phyloP scores from a whole-genome alignment of 2,888 invertebrate genomes.

The Lasioglossum lativentre region DNA sequence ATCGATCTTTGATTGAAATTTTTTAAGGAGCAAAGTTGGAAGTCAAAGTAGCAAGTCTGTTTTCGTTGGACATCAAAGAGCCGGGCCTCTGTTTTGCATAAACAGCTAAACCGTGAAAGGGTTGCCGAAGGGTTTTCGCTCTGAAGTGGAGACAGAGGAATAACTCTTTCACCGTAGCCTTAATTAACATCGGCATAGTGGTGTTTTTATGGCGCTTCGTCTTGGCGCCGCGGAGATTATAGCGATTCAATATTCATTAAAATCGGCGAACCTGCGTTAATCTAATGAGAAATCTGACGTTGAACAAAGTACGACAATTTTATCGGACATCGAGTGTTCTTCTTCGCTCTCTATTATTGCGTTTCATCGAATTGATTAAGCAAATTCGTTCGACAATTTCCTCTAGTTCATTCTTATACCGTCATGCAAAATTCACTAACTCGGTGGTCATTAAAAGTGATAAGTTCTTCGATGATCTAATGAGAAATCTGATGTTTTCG shows the following conservation, averaged over 20 bases:
- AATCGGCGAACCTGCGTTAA: background rate
- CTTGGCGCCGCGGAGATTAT: background rate
- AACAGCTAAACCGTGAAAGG: constrained; percentile 47
- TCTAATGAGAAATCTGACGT: background rate
- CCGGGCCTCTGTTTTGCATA: constrained; percentile 44
- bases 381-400: background rate
- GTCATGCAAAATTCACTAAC: background rate
- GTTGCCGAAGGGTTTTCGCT: constrained; percentile 24
- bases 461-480: background rate
- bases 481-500: background rate
- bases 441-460: background rate
- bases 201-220: constrained; percentile 26
- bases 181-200: constrained; percentile 47
- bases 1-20: background rate
- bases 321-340: background rate
- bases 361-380: background rate
- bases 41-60: constrained; percentile 17
- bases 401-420: background rate
- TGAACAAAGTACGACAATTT: background rate
- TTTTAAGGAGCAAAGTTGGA: background rate
- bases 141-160: constrained; percentile 37
- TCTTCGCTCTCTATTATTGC: background rate
- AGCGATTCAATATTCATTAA: background rate
- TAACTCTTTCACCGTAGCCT: constrained; percentile 45
- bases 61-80: constrained; percentile 46